phyloP scores from a whole-genome alignment of 1,140 invertebrate genomes.

The Micrasema longulum region DNA sequence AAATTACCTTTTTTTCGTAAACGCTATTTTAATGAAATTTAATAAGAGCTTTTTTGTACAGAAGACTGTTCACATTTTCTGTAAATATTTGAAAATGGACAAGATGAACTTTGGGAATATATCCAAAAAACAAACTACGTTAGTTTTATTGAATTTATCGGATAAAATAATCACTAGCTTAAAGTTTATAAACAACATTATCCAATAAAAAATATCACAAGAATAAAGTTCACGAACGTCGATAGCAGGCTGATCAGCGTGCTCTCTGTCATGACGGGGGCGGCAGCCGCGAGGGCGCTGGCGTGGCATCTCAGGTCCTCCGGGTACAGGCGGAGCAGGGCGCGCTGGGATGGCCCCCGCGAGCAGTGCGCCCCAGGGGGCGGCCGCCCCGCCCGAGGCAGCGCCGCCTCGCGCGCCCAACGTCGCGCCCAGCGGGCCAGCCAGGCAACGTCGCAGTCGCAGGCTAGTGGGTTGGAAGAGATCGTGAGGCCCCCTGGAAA shows the following conservation, averaged over 20 bases:
- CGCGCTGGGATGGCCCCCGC: constrained; percentile 69
- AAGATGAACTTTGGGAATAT: too few relatives aligned
- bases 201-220: neutral
- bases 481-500: constrained; percentile 83
- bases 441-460: constrained; percentile 91
- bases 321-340: constrained; percentile 76
- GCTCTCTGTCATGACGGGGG: constrained; percentile 44
- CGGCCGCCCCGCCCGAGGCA: constrained; percentile 65
- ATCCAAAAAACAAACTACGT: too few relatives aligned
- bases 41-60: too few relatives aligned
- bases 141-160: too few relatives aligned
- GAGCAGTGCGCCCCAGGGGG: constrained; percentile 71
- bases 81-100: too few relatives aligned
- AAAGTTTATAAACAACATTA: too few relatives aligned
- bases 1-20: too few relatives aligned
- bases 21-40: too few relatives aligned
- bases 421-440: constrained; percentile 87
- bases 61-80: too few relatives aligned
- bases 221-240: neutral
- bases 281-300: constrained; percentile 76
- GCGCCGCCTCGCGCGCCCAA: constrained; percentile 81
- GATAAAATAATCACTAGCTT: too few relatives aligned
- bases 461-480: constrained; percentile 85
- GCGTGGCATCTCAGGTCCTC: constrained; percentile 82
- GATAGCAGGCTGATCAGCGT: neutral